A percentile compares a stretch with the other conserved stretches of the same genome.
Evolutionary conservation across 2,113 vertebrate species (phyloP).

Genomic region (Meriones unguiculatus): DNA sequence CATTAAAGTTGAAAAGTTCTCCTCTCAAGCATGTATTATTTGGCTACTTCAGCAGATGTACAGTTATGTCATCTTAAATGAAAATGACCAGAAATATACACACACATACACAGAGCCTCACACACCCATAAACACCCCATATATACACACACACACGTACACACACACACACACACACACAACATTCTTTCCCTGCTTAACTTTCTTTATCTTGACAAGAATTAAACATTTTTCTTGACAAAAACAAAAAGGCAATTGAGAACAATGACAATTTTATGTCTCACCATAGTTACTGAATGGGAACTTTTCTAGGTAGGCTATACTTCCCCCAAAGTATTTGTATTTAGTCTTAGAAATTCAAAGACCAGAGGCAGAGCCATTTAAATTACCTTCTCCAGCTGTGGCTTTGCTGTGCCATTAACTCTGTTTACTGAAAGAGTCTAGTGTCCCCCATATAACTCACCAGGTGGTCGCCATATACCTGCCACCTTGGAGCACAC

Average conservation of each 20-base stretch:
- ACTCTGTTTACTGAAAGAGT: conserved; percentile 4
- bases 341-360: not conserved
- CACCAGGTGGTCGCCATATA: too few species aligned
- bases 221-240: not conserved
- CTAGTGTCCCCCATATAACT: not conserved
- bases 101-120: not conserved
- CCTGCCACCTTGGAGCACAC: not conserved
- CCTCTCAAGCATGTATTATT: not conserved
- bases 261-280: not conserved
- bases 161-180: not conserved
- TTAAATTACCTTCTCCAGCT: not conserved
- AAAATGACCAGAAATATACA: conserved; percentile 9
- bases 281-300: not conserved
- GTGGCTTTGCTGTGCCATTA: conserved; percentile 15
- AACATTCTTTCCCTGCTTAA: not conserved
- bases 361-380: not conserved
- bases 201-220: conserved; percentile 26
- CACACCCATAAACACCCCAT: not conserved
- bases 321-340: not conserved
- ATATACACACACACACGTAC: not conserved
- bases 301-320: conserved; percentile 3
- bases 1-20: not conserved
- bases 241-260: not conserved
- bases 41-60: not conserved
- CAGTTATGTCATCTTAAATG: not conserved